Conservation (phyloP, 1,140 invertebrate genomes). For the Zaprionus ornatus region DNA sequence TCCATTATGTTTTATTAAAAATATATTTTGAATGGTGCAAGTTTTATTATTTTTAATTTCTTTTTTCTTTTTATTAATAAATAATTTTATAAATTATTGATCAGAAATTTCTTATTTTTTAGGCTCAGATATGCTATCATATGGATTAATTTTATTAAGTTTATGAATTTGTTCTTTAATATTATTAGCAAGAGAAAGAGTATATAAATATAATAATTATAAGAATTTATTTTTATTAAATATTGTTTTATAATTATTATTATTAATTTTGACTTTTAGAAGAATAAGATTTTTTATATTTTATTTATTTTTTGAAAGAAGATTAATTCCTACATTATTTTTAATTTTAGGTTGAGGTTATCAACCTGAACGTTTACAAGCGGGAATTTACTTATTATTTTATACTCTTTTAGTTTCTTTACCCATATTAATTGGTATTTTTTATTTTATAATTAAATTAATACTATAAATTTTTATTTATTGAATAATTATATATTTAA, state of each 20-base stretch:
- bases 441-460: constrained; percentile 84
- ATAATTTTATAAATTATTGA: constrained; percentile 8
- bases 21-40: too few relatives aligned
- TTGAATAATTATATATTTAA: constrained; percentile 84
- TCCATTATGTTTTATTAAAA: too few relatives aligned
- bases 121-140: constrained; percentile 84
- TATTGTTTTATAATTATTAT: constrained; percentile 85
- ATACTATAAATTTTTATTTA: constrained; percentile 84
- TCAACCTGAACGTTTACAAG: constrained; percentile 86
- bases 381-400: constrained; percentile 87
- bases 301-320: too few relatives aligned
- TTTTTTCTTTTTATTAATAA: constrained; percentile 87
- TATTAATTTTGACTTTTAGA: constrained; percentile 86
- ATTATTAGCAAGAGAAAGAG: constrained; percentile 73
- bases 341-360: too few relatives aligned
- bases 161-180: too few relatives aligned
- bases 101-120: constrained; percentile 83
- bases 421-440: constrained; percentile 86
- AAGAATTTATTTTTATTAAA: constrained; percentile 84
- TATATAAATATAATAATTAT: constrained; percentile 84
- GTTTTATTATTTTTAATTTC: constrained; percentile 89
- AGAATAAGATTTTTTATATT: constrained; percentile 86
- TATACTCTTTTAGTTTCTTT: constrained; percentile 87
- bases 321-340: too few relatives aligned
- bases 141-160: constrained; percentile 57